Percentiles rank a stretch among this genome's conserved stretches.
These are phyloP conservation scores for Cranoglanis bouderius DNA, from an alignment of 2,113 vertebrate species.

Conservation along the genomic window DNA sequence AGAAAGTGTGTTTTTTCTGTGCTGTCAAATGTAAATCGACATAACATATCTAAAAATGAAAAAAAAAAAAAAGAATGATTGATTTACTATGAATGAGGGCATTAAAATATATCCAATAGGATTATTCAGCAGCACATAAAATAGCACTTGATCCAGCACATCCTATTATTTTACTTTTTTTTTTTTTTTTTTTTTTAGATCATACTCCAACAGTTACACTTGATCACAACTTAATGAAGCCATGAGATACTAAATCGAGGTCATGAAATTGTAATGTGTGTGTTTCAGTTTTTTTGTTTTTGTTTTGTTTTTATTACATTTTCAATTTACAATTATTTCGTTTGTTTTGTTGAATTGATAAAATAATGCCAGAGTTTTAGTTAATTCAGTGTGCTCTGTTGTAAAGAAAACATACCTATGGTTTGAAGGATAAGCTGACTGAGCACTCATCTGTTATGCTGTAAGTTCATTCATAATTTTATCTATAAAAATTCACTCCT, in stretches of 20 bases:
- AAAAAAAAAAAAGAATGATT: background rate
- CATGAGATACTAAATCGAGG: background rate
- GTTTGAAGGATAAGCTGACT: too few species aligned
- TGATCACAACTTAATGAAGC: background rate
- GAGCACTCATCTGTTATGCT: too few species aligned
- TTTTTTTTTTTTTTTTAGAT: background rate
- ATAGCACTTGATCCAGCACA: background rate
- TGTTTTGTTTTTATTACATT: background rate
- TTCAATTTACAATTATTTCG: background rate
- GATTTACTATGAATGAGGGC: background rate
- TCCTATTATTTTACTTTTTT: background rate
- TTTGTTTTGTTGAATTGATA: background rate
- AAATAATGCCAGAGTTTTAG: background rate
- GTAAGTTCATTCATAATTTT: background rate
- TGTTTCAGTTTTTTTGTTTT: background rate
- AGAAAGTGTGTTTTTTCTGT: background rate
- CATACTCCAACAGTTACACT: background rate
- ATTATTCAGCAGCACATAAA: background rate
- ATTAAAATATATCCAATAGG: background rate
- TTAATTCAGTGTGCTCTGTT: background rate
- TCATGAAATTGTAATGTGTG: background rate
- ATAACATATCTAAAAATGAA: background rate
- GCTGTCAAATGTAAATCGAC: background rate
- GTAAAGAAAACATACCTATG: background rate
- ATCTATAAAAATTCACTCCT: background rate